Evolutionary conservation across 1,140 invertebrate species (phyloP), one percentile per base, ranked within the genome.

Genomic region (Hyles vespertilio): DNA sequence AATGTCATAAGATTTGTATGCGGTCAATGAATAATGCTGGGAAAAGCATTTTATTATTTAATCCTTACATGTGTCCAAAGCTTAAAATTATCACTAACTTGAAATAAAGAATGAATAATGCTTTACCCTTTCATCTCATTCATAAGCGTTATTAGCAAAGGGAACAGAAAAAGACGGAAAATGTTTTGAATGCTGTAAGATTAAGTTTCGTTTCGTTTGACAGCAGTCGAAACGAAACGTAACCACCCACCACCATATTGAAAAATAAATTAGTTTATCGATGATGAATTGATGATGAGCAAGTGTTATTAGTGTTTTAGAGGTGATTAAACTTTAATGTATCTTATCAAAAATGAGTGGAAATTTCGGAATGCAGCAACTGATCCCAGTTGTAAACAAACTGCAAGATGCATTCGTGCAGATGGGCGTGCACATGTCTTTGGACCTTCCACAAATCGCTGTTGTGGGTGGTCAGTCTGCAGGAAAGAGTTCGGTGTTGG

Each of bases 391-490:
- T 81, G 97, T 99, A 79, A 99, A 98, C 92, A 97, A 96, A 92
- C 92, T 99, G 74, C 97, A 99, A 92, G 98, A 99, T 97, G 98
- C 98, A 57, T 99, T 99, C 91, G 96, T 97, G 61, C 96, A 97
- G 76, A 92, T 99, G 70, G 98, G 97, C 63, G 97, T 98, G 70
- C 95, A 96, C 80, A 96, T 99, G 93, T 96, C 97, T 83, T 91
- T 99, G 75, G 98, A 99, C 93, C 92, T 99, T 76, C 98, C 98
- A 70, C 98, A 99, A 91, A 99, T 99, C 83, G 98, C 98, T 59
- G 98, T 99, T 61, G 98, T 99, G 77, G 98, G 98, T 88, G 97
- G 97, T 74, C 98, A 99, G 91, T 98, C 96, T 82, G 98, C 98
- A 74, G 98, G 98, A 78, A 99, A 99, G 91, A 98, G 96, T 90